phyloP scores from a whole-genome alignment of 2,888 invertebrate species.

The Nephrotoma flavescens region DNA sequence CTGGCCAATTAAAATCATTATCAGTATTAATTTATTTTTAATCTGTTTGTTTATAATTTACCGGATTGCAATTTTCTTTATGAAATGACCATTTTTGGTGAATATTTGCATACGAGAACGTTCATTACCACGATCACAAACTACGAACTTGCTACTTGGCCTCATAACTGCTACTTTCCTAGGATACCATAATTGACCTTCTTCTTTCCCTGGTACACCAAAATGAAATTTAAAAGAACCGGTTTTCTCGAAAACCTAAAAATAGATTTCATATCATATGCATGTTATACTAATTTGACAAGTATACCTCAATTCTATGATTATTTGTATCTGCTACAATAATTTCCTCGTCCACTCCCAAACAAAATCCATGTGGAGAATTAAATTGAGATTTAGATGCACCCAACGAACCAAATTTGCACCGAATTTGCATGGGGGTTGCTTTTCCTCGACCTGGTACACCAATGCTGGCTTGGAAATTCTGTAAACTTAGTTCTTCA shows the following conservation, averaged over 20 bases:
- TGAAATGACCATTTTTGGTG: conserved; percentile 86
- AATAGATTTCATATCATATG: conserved; percentile 5
- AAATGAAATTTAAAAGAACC: conserved; percentile 89
- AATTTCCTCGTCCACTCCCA: conserved; percentile 89
- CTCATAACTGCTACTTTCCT: conserved; percentile 88
- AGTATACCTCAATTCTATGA: conserved; percentile 71
- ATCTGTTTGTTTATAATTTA: conserved; percentile 10
- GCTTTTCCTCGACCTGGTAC: conserved; percentile 54
- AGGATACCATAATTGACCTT: conserved; percentile 95
- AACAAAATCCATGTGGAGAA: conserved; percentile 93
- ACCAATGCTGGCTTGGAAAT: conserved; percentile 35
- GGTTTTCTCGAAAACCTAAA: conserved; percentile 81
- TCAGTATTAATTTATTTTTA: not conserved
- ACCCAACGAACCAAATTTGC: conserved; percentile 89
- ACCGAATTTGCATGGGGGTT: conserved; percentile 74
- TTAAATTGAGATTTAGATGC: conserved; percentile 89
- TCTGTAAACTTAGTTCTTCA: conserved; percentile 31
- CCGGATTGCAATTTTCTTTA: conserved; percentile 81
- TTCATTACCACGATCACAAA: conserved; percentile 94
- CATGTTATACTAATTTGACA: not conserved
- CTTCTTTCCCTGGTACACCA: conserved; percentile 88
- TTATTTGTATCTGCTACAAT: conserved; percentile 95
- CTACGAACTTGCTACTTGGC: conserved; percentile 80
- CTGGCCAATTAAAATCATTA: conserved; percentile 25
- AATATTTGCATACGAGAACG: conserved; percentile 96